Percentiles rank a stretch among this genome's conserved stretches.
Conservation (phyloP, 2,888 invertebrate genomes). For the Nymphalis polychloros region DNA sequence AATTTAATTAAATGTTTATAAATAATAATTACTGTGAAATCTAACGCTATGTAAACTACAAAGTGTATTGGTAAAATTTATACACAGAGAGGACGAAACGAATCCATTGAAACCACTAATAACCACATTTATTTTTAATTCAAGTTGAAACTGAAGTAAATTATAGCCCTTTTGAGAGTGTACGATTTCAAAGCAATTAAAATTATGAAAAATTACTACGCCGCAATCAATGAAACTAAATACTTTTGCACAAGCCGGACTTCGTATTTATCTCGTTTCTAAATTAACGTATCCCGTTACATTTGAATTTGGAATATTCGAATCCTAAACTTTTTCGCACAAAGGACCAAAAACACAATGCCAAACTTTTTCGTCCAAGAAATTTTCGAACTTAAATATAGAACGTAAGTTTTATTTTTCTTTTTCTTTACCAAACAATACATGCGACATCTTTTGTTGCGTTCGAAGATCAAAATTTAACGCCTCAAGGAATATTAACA, state of each 20-base stretch:
- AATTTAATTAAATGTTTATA: too few species aligned
- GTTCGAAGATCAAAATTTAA: conserved; percentile 65
- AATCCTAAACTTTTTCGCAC: conserved; percentile 6
- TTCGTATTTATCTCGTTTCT: conserved; percentile 21
- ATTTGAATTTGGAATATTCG: conserved; percentile 25
- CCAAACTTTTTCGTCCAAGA: conserved; percentile 20
- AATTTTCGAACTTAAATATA: conserved; percentile 20
- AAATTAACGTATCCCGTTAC: conserved; percentile 56
- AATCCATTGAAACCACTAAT: background rate
- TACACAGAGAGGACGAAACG: background rate
- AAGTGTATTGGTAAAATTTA: too few species aligned
- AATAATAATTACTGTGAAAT: too few species aligned
- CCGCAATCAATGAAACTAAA: conserved; percentile 37
- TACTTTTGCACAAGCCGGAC: conserved; percentile 40
- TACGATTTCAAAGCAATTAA: conserved; percentile 43
- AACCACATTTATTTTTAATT: background rate
- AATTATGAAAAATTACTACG: conserved; percentile 38
- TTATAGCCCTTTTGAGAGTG: conserved; percentile 36
- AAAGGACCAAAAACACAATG: conserved; percentile 20
- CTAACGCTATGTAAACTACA: too few species aligned
- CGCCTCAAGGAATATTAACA: conserved; percentile 57
- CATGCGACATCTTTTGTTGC: conserved; percentile 51
- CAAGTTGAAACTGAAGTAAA: background rate
- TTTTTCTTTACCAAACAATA: conserved; percentile 43
- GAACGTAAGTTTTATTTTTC: conserved; percentile 20